Conservation (phyloP, 2,888 invertebrate species). For the Dolichomitus sp. region DNA sequence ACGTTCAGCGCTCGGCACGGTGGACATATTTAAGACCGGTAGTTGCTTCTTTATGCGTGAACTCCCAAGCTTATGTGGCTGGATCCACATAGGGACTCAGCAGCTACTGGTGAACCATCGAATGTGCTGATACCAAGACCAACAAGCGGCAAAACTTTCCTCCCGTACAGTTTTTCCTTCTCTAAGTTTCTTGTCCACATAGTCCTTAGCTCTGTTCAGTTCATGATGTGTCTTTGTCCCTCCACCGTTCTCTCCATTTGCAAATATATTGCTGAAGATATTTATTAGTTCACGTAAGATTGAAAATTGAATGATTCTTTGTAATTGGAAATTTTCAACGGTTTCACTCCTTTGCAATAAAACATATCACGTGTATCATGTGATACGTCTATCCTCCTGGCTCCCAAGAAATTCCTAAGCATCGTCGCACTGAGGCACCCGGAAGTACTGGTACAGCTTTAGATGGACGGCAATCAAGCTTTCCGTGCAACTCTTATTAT, state of each 20-base stretch:
- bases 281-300: not conserved
- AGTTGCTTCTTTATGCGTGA: conserved; percentile 79
- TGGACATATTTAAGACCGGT: conserved; percentile 81
- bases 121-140: conserved; percentile 33
- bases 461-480: conserved; percentile 32
- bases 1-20: conserved; percentile 28
- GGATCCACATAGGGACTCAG: conserved; percentile 56
- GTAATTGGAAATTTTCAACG: too few relatives aligned
- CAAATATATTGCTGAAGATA: too few relatives aligned
- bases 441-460: conserved; percentile 18
- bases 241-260: too few relatives aligned
- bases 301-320: too few relatives aligned
- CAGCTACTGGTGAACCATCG: conserved; percentile 20
- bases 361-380: not conserved
- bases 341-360: not conserved
- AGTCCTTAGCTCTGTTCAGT: not conserved
- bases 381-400: conserved; percentile 1
- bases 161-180: conserved; percentile 63
- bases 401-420: conserved; percentile 13
- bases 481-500: conserved; percentile 21
- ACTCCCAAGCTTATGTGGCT: conserved; percentile 73
- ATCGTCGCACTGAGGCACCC: conserved; percentile 10
- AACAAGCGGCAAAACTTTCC: conserved; percentile 42
- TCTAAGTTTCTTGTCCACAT: conserved; percentile 56
- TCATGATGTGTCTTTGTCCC: too few relatives aligned